A percentile compares a stretch with the other conserved stretches of the same genome.
Conservation (phyloP, 53 echinoderm and acorn worm species). For the Holothuria scabra region DNA sequence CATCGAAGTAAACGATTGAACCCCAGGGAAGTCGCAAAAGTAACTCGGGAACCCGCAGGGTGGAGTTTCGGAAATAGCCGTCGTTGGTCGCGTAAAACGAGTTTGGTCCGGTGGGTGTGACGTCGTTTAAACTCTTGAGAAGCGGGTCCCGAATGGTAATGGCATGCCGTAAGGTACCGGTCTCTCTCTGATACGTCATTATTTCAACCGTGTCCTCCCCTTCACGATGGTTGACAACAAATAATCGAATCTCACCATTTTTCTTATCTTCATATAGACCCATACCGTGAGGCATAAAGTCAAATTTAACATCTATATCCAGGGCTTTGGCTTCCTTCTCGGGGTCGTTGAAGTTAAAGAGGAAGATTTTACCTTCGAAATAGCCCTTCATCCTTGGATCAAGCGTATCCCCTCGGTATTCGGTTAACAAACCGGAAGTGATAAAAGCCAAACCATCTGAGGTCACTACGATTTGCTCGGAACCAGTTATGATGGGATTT, state of each 20-base stretch:
- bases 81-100: slow-evolving; percentile 43
- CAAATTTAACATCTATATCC: slow-evolving; percentile 18
- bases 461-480: slow-evolving; percentile 16
- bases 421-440: slow-evolving; percentile 18
- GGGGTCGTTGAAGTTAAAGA: slow-evolving; percentile 28
- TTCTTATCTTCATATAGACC: slow-evolving; percentile 10
- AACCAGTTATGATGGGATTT: slow-evolving; percentile 5
- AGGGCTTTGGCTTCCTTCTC: slow-evolving; percentile 15
- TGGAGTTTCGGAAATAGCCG: slow-evolving; percentile 31
- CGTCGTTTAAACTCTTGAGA: slow-evolving; percentile 33
- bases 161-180: background rate
- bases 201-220: slow-evolving; percentile 25
- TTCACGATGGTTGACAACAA: slow-evolving; percentile 35
- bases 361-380: slow-evolving; percentile 30
- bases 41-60: slow-evolving; percentile 1
- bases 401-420: slow-evolving; percentile 13
- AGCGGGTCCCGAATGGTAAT: slow-evolving; percentile 7
- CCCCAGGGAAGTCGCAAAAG: slow-evolving; percentile 16
- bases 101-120: slow-evolving; percentile 6
- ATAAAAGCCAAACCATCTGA: slow-evolving; percentile 43
- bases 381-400: slow-evolving; percentile 25
- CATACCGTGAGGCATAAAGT: slow-evolving; percentile 43
- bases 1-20: slow-evolving; percentile 22
- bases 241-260: slow-evolving; percentile 39
- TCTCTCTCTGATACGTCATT: slow-evolving; percentile 41